These are phyloP conservation scores for Nymphalis urticae DNA, from an alignment of 2,888 invertebrate species.

Conservation along the genomic window DNA sequence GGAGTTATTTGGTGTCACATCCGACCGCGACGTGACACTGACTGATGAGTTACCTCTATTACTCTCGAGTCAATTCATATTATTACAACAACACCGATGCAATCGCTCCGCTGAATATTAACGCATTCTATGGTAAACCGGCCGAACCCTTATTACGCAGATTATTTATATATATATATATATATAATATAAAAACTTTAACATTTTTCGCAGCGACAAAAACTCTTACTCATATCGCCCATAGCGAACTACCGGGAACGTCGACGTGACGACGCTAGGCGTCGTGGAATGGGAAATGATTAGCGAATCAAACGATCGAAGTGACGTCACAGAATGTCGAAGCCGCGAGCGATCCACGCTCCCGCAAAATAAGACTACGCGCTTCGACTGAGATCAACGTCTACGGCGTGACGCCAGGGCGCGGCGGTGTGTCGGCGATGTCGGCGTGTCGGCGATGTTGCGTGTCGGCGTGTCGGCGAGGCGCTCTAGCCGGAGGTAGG, in stretches of 20 bases:
- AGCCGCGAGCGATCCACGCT: constrained; percentile 13
- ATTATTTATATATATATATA: no score
- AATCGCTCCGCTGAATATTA: constrained; percentile 3
- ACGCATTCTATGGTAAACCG: not conserved
- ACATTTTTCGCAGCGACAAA: constrained; percentile 11
- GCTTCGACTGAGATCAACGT: constrained; percentile 25
- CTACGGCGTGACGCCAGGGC: constrained; percentile 14
- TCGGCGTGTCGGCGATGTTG: constrained; percentile 13
- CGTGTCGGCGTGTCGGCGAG: constrained; percentile 38
- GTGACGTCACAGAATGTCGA: not conserved
- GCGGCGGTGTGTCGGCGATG: constrained; percentile 11
- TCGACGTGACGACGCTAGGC: not conserved
- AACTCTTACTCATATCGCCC: constrained; percentile 2
- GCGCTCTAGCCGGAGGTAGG: constrained; percentile 78
- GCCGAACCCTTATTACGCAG: constrained; percentile 7
- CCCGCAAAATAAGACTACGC: constrained; percentile 25
- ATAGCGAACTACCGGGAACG: not conserved
- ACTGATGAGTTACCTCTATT: constrained; percentile 14
- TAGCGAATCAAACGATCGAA: not conserved
- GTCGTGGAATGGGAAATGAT: not conserved
- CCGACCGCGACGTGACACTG: constrained; percentile 26
- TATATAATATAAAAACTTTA: constrained; percentile 14
- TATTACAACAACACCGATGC: constrained; percentile 17
- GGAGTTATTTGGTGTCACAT: constrained; percentile 41
- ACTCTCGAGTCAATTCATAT: constrained; percentile 9